Evolutionary conservation across 2,113 vertebrate species (phyloP), one percentile per base, ranked within the genome.

Genomic region (Alethe castanea): DNA sequence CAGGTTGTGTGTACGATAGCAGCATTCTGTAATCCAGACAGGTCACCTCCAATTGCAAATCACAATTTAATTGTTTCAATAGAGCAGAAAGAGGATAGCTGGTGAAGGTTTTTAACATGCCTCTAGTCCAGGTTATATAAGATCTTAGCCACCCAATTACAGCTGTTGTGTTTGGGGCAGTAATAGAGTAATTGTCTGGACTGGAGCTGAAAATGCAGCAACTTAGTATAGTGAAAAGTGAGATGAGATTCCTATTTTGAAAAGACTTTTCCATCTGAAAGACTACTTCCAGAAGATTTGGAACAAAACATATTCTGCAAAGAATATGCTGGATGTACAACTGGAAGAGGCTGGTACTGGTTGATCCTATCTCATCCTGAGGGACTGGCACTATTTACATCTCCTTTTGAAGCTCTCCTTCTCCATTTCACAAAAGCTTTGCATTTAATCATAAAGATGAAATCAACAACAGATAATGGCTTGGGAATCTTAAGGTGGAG

Each of bases 171-270:
- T 53, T 80, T 77, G 50, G 11, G 57, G 22, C 9, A 83, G 38
- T 29, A 38, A 13, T 5, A 47, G 12, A 0, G 0, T 40, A 54
- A 74, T 28, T 66, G 23, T 52, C 61, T 57, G 36, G 29, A 53
- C 19, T 40, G n/a, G 53, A 69, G 48, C 9, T 48, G 29, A 44
- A 82, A 88, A 76, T 38, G 31, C 28, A 81, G 17, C 14, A 29
- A 50, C 24, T 72, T 26, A 76, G 28, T 44, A 52, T 48, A 36
- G 15, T 29, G 19, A 70, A 29, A 65, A 5, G 6, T 28, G 19
- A 94, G n/a, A 44, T 4, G 3, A 82, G 54, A 65, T 69, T 65
- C 24, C 9, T 40, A 2, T 31, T 61, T 56, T 59, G 42, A 59
- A 61, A 81, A 72, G 15, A n/a, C 19, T 83, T 79, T 45, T 65